Evolutionary conservation across 1,140 invertebrate genomes (phyloP).

Genomic region (Aphelinus certus): DNA sequence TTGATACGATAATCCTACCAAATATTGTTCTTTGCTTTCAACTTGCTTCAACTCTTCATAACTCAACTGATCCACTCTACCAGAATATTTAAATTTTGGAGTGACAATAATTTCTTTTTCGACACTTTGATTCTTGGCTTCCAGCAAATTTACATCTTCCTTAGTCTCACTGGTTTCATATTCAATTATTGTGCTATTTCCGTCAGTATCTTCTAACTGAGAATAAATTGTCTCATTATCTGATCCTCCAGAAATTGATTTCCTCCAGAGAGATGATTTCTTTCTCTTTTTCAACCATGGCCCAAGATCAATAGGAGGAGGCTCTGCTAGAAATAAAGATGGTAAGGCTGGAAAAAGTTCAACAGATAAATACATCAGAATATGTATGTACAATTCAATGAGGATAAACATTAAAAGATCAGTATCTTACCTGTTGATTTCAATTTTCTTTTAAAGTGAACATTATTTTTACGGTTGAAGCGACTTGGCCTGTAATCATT

Average conservation of each 20-base stretch:
- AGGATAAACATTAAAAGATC: neutral
- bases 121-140: no score
- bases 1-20: neutral
- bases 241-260: neutral
- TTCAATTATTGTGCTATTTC: neutral
- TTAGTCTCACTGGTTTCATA: neutral
- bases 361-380: neutral
- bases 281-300: neutral
- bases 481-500: slow-evolving; percentile 32
- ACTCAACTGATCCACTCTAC: neutral
- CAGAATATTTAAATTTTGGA: no score
- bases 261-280: no score
- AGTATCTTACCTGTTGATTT: slow-evolving; percentile 30
- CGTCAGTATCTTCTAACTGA: neutral
- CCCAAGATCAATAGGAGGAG: slow-evolving; percentile 15
- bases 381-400: neutral
- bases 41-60: neutral
- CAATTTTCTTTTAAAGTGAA: slow-evolving; percentile 25
- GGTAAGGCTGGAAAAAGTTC: slow-evolving; percentile 29
- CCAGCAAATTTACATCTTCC: no score
- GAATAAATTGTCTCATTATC: slow-evolving; percentile 13
- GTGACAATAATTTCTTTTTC: no score
- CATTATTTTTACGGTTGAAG: slow-evolving; percentile 10
- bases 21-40: neutral
- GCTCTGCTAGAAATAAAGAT: slow-evolving; percentile 16